Evolutionary conservation across 1,140 invertebrate species (phyloP), one percentile per base, ranked within the genome.

Genomic region (Acromyrmex echinatior): DNA sequence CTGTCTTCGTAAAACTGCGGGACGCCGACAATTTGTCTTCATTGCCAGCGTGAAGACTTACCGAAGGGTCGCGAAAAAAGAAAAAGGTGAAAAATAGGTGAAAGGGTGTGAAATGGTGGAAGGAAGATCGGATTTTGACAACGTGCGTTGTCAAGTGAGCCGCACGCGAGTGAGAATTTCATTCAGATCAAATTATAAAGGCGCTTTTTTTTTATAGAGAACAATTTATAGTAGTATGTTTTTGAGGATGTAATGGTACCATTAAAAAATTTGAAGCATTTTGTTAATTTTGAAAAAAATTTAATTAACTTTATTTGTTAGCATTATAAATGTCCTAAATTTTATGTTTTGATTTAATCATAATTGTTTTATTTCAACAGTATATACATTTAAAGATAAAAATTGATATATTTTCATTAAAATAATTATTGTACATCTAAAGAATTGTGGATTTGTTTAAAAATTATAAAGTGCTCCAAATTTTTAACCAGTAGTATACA

Each of bases 1-100:
- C 82, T 86, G 68, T 78, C 56, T 89, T 88, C 79, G 85, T 90
- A 92, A 91, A 93, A 92, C 90, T 90, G 90, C 60, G 90, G 78
- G 78, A 90, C 86, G 82, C 77, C 77, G 73, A 91, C 93, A 88
- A 94, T 94, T 94, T 94, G 92, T 94, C 94, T 94, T 93, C 93
- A 93, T 94, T 93, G 90, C 74, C 79, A 86, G 89, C 90, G 86
- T 85, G 92, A 66, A 21, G 35, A 93, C 92, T 94, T 94, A 93
- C 92, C 14, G 63, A 88, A 81, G 45, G 68, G 14, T 63, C 6
- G 18, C 45, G 71, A 56, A 66, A 35, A 21, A 56, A 35, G 65
- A 68, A 28, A 25, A 58, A 39, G 35, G 60, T 53, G 78, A 58
- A 77, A 87, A 85, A 39, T 63, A 63, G 28, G 45, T 9, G 58